phyloP scores from a whole-genome alignment of 2,113 vertebrate genomes.

The Boulengeromyrus knoepffleri region DNA sequence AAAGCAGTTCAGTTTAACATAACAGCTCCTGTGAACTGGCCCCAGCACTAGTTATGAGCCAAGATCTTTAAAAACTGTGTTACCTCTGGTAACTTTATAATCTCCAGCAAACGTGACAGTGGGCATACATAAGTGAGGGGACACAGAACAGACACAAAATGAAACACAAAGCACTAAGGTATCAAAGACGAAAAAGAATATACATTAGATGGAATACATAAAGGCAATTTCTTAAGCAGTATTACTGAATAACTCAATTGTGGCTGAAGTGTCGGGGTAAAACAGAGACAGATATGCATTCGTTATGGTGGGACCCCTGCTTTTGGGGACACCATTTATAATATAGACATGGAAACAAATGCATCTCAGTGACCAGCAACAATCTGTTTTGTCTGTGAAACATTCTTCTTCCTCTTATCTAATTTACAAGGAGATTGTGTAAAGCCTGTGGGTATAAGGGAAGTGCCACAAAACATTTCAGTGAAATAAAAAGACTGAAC shows the following conservation, averaged over 20 bases:
- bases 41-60: background rate
- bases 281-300: background rate
- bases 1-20: background rate
- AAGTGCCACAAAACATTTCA: background rate
- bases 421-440: background rate
- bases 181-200: background rate
- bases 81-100: background rate
- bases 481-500: background rate
- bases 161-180: background rate
- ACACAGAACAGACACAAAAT: background rate
- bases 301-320: background rate
- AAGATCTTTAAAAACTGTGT: background rate
- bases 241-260: background rate
- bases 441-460: background rate
- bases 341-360: background rate
- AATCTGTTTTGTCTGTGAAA: background rate
- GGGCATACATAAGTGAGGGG: constrained; percentile 24
- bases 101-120: background rate
- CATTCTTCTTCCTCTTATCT: background rate
- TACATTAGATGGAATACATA: background rate
- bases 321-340: background rate
- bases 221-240: background rate
- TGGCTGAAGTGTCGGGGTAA: background rate
- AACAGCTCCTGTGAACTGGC: background rate
- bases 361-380: background rate